Percentiles rank a stretch among this genome's conserved stretches.
Conservation (phyloP, 2,888 invertebrate genomes). For the Apotomis betuletana region DNA sequence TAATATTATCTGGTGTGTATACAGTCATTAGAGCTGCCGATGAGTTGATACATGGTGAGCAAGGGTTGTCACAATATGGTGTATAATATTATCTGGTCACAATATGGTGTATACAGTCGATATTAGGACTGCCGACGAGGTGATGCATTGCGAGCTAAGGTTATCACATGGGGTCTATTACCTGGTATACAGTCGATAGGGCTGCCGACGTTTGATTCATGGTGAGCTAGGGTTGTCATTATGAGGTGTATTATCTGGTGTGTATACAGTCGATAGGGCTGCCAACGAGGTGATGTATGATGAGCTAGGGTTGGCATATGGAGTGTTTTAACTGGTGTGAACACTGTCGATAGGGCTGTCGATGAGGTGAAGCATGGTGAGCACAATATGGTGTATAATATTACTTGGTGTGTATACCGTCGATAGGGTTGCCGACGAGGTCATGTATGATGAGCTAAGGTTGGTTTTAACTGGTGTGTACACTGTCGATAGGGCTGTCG, state of each 20-base stretch:
- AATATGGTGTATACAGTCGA: too few relatives aligned
- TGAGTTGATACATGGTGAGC: too few relatives aligned
- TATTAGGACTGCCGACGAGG: too few relatives aligned
- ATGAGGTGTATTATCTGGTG: slow-evolving; percentile 84
- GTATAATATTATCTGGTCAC: too few relatives aligned
- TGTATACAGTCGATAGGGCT: slow-evolving; percentile 95
- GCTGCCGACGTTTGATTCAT: slow-evolving; percentile 84
- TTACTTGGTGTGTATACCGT: slow-evolving; percentile 91
- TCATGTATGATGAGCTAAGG: slow-evolving; percentile 89
- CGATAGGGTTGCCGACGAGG: slow-evolving; percentile 81
- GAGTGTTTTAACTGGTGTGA: slow-evolving; percentile 84
- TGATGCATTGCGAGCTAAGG: too few relatives aligned
- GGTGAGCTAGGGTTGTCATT: too few relatives aligned
- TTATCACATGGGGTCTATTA: too few relatives aligned
- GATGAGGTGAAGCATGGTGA: too few relatives aligned
- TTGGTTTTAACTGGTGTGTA: slow-evolving; percentile 86
- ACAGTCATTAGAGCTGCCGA: slow-evolving; percentile 92
- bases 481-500: slow-evolving; percentile 91
- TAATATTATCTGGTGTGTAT: slow-evolving; percentile 84
- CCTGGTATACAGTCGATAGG: slow-evolving; percentile 91
- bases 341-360: slow-evolving; percentile 95
- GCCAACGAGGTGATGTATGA: slow-evolving; percentile 94
- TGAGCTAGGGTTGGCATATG: slow-evolving; percentile 71
- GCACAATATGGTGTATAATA: too few relatives aligned
- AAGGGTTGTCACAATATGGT: slow-evolving; percentile 86